Evolutionary conservation across 2,888 invertebrate species (phyloP).

Genomic region (Mimas tiliae): DNA sequence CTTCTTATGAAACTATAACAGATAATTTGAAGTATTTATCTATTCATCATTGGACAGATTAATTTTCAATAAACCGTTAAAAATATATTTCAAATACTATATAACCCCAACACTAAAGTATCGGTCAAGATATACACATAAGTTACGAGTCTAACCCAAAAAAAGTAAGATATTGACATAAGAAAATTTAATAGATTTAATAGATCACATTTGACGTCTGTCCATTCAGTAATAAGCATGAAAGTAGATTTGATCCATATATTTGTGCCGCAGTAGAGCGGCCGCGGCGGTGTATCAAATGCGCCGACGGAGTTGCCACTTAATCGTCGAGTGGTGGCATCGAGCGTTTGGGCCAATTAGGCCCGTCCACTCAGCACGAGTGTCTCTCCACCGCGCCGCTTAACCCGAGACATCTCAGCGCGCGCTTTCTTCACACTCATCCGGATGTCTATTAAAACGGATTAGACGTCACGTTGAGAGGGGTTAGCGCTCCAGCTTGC

Average conservation of each 20-base stretch:
- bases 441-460: slow-evolving; percentile 5
- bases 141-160: no score
- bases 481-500: neutral
- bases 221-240: no score
- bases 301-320: slow-evolving; percentile 38
- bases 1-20: neutral
- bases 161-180: no score
- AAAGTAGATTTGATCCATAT: no score
- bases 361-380: slow-evolving; percentile 31
- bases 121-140: no score
- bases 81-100: no score
- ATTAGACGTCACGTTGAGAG: neutral
- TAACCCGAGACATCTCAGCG: slow-evolving; percentile 26
- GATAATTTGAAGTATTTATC: no score
- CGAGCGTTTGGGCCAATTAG: slow-evolving; percentile 53
- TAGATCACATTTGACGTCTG: no score
- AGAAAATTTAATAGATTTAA: no score
- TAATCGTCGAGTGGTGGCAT: slow-evolving; percentile 39
- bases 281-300: slow-evolving; percentile 40
- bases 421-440: slow-evolving; percentile 21
- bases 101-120: no score
- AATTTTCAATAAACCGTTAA: no score
- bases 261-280: slow-evolving; percentile 25
- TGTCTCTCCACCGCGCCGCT: slow-evolving; percentile 25
- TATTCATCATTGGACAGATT: no score